Evolutionary conservation across 1,140 invertebrate species (phyloP).

Genomic region (Aethina tumida): DNA sequence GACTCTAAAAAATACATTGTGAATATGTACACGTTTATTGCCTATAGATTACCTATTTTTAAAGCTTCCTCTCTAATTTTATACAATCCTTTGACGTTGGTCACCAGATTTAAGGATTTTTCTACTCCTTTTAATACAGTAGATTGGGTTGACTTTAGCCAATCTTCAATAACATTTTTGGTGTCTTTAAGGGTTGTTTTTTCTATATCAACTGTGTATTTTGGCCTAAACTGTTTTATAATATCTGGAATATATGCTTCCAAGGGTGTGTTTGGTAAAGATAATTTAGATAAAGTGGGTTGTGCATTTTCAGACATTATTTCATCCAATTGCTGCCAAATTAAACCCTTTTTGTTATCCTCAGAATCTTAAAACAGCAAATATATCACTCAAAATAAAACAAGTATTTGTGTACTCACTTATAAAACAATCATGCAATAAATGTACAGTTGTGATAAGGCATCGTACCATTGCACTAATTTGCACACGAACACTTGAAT

Average conservation of each 20-base stretch:
- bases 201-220: constrained; percentile 26
- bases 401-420: constrained; percentile 37
- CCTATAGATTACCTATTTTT: constrained; percentile 30
- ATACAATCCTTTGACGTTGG: constrained; percentile 43
- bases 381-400: constrained; percentile 1
- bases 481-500: constrained; percentile 41
- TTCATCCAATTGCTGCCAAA: constrained; percentile 36
- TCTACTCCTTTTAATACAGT: constrained; percentile 35
- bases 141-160: constrained; percentile 38
- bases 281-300: constrained; percentile 37
- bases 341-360: constrained; percentile 33
- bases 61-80: constrained; percentile 43
- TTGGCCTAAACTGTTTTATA: constrained; percentile 35
- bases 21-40: not conserved
- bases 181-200: constrained; percentile 19
- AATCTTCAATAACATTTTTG: constrained; percentile 24
- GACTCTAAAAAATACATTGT: constrained; percentile 35
- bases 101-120: constrained; percentile 38
- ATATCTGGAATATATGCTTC: constrained; percentile 38
- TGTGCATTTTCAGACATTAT: constrained; percentile 37
- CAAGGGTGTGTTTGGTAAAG: constrained; percentile 38
- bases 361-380: constrained; percentile 31
- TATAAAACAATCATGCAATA: constrained; percentile 45
- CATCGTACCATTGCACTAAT: constrained; percentile 43
- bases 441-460: constrained; percentile 39